These are phyloP conservation scores for Lichenostomus cassidix DNA, from an alignment of 2,113 vertebrate species.

Conservation along the genomic window DNA sequence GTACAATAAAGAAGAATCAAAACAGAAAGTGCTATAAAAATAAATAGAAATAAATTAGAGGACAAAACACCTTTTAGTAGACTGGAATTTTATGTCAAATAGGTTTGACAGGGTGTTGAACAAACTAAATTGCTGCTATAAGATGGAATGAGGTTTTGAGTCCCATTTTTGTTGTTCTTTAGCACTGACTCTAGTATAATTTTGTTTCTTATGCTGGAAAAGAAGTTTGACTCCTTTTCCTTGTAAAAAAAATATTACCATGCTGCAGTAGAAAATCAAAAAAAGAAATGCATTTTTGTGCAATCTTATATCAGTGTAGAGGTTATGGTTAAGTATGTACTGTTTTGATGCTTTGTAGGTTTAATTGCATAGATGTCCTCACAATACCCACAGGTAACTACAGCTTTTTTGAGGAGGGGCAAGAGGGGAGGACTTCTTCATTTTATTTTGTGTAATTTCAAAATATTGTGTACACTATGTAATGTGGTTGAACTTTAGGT, in stretches of 20 bases:
- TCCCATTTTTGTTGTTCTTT: slow-evolving; percentile 1
- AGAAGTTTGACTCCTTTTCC: neutral
- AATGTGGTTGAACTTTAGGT: neutral
- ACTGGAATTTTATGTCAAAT: slow-evolving; percentile 55
- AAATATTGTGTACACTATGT: neutral
- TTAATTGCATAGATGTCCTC: neutral
- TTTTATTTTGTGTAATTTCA: neutral
- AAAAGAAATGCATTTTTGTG: neutral
- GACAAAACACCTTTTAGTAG: neutral
- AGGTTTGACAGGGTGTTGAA: slow-evolving; percentile 22
- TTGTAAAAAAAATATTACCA: neutral
- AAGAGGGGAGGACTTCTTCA: neutral
- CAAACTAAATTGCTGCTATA: slow-evolving; percentile 48
- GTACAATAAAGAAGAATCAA: neutral
- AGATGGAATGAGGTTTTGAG: neutral
- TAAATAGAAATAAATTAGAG: slow-evolving; percentile 3
- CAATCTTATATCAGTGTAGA: neutral
- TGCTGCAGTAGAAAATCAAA: neutral
- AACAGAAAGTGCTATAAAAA: neutral
- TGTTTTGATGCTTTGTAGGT: neutral
- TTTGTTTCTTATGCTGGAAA: slow-evolving; percentile 21
- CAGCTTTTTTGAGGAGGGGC: neutral
- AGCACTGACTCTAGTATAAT: slow-evolving; percentile 24
- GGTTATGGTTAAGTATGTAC: neutral
- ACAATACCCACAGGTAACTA: neutral